phyloP scores from a whole-genome alignment of 2,888 invertebrate species.

The Zaprionus lineosus region DNA sequence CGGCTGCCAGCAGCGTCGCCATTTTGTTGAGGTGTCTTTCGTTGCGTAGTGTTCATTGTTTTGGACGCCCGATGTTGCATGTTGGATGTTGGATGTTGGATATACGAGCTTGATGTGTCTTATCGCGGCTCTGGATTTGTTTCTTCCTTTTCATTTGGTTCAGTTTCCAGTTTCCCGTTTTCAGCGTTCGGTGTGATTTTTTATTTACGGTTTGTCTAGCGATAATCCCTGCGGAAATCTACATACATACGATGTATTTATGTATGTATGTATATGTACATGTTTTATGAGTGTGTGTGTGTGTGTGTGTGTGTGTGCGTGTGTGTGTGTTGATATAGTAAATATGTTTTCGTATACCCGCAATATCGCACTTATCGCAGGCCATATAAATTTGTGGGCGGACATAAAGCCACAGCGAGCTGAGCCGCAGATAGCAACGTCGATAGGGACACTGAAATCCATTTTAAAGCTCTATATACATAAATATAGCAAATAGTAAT shows the following conservation, averaged over 20 bases:
- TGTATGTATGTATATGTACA: not conserved
- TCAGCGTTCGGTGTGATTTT: no score
- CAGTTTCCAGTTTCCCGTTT: not conserved
- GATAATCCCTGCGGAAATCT: slow-evolving; percentile 26
- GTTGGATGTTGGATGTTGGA: slow-evolving; percentile 21
- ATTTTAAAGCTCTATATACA: slow-evolving; percentile 29
- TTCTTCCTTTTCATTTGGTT: not conserved
- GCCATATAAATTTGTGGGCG: slow-evolving; percentile 77
- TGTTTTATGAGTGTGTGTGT: not conserved
- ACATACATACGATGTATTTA: slow-evolving; percentile 1
- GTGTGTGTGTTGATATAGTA: not conserved
- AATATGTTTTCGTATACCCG: slow-evolving; percentile 7
- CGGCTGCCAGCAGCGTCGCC: slow-evolving; percentile 50
- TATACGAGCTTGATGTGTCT: no score
- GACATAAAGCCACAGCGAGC: slow-evolving; percentile 53
- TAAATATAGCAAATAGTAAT: no score
- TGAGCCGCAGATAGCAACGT: slow-evolving; percentile 48
- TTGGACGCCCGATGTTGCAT: no score
- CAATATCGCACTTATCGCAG: slow-evolving; percentile 67
- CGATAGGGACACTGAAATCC: slow-evolving; percentile 48
- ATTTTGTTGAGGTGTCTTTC: slow-evolving; percentile 55
- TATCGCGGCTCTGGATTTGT: slow-evolving; percentile 3
- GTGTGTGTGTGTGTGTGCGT: not conserved
- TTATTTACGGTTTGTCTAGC: no score
- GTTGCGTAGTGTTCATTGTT: not conserved